Evolutionary conservation across 37 sponge, comb jelly and placozoan species (phyloP), one percentile per base, ranked within the genome.

Genomic region (Cliona cf. orientalis): DNA sequence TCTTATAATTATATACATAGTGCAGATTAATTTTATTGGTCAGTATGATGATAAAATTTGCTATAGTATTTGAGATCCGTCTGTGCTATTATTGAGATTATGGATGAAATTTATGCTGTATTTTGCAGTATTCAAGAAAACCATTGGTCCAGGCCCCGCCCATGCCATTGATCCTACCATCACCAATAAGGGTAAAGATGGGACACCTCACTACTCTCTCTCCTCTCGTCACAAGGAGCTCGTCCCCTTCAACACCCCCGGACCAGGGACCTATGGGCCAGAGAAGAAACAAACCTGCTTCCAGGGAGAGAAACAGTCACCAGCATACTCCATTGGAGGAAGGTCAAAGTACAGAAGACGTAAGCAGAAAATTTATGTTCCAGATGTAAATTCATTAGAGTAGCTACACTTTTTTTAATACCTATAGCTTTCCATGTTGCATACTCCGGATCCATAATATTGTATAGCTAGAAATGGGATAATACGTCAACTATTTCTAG

Each of bases 281-380:
- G 98, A 97, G 71, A 69, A 80, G 61, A 78, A 93, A 56, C 61
- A 31, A 23, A 70, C 71, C 28, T 83, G 70, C 64, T 87, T 86
- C 40, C 91, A 88, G 62, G 74, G 92, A 57, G 91, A 93, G 69
- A 86, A 94, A 56, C 76, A 85, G 9, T 81, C 87, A 0, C 98
- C 98, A 19, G 84, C 91, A 36, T 97, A 95, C 72, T 91, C 91
- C 58, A 93, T 95, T 93, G 95, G 92, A 0, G 43, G 75, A 28
- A 89, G 98, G 64, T 88, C 91, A 21, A 58, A 82, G 68, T 97
- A 89, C 79, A 79, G 98, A 46, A 95, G 88, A 72, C 75, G 96
- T 95, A 79, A 78, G 92, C 9, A 11, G 65, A 11, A 63, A 11
- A 17, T n/a, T 63, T 63, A 63, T 19, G 12, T 21, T 53, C 12